These are phyloP conservation scores for Caenorhabditis afra DNA, from an alignment of 2,888 invertebrate genomes.

Conservation along the genomic window DNA sequence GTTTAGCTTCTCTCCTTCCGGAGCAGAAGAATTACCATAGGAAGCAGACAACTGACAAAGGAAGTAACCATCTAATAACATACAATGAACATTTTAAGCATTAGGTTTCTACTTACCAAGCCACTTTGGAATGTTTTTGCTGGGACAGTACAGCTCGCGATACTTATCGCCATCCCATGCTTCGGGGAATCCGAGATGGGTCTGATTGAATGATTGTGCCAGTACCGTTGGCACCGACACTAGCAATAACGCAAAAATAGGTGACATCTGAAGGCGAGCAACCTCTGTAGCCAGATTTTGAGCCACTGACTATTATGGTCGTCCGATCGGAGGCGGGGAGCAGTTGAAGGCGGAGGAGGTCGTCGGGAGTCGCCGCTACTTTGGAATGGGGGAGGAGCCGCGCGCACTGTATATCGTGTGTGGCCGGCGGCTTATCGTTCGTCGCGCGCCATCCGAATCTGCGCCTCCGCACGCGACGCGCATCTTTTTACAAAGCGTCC, in stretches of 20 bases:
- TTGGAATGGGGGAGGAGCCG: constrained; percentile 55
- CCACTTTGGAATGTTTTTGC: constrained; percentile 78
- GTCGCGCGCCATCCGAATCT: constrained; percentile 53
- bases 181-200: constrained; percentile 77
- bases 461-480: constrained; percentile 50
- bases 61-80: constrained; percentile 78
- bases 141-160: constrained; percentile 78
- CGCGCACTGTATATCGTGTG: constrained; percentile 55
- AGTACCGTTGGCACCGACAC: constrained; percentile 40
- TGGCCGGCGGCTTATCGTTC: constrained; percentile 58
- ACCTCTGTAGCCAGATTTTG: constrained; percentile 56
- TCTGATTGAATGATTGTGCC: constrained; percentile 64
- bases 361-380: constrained; percentile 46
- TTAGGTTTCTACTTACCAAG: constrained; percentile 70
- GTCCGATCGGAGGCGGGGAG: constrained; percentile 45
- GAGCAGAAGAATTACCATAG: constrained; percentile 77
- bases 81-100: neutral
- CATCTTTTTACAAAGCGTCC: constrained; percentile 47
- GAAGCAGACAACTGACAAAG: constrained; percentile 80
- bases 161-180: constrained; percentile 80
- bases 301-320: constrained; percentile 58
- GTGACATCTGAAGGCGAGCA: constrained; percentile 56
- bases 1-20: constrained; percentile 76
- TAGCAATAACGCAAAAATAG: constrained; percentile 43
- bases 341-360: constrained; percentile 28